These are phyloP conservation scores for Tinamus guttatus DNA, from an alignment of 2,113 vertebrate species.

Conservation along the genomic window DNA sequence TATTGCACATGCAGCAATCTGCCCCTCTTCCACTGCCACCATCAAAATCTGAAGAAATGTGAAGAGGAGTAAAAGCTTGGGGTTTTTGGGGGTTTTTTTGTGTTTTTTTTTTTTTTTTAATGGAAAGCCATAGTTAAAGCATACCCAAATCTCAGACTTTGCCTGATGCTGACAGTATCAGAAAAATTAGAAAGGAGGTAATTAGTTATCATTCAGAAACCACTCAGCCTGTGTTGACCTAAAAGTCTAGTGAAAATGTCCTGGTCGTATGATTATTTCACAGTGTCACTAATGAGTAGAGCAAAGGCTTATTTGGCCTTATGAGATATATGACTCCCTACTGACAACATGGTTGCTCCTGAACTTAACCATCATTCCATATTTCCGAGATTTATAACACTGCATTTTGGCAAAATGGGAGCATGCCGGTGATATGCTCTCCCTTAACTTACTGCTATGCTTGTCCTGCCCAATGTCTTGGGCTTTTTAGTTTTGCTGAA, in stretches of 20 bases:
- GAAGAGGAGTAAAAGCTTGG: background rate
- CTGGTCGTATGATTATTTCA: background rate
- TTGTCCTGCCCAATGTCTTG: fast-evolving
- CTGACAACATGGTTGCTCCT: background rate
- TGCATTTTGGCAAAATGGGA: background rate
- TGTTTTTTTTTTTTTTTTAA: too few species aligned
- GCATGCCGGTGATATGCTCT: background rate
- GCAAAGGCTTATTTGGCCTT: background rate
- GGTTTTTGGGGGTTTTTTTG: too few species aligned
- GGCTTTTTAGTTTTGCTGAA: background rate
- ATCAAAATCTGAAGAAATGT: background rate
- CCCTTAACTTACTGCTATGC: background rate
- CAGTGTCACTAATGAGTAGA: background rate
- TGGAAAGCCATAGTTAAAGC: background rate
- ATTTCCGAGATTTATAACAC: background rate
- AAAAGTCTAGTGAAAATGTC: background rate
- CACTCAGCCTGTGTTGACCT: background rate
- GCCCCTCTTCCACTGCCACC: background rate
- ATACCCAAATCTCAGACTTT: background rate
- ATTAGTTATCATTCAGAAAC: background rate
- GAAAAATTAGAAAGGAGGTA: background rate
- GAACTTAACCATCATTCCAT: background rate
- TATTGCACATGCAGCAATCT: background rate
- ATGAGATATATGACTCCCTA: background rate
- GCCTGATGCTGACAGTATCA: background rate